Evolutionary conservation across 2,888 invertebrate genomes (phyloP).

Genomic region (Perdita meconis): DNA sequence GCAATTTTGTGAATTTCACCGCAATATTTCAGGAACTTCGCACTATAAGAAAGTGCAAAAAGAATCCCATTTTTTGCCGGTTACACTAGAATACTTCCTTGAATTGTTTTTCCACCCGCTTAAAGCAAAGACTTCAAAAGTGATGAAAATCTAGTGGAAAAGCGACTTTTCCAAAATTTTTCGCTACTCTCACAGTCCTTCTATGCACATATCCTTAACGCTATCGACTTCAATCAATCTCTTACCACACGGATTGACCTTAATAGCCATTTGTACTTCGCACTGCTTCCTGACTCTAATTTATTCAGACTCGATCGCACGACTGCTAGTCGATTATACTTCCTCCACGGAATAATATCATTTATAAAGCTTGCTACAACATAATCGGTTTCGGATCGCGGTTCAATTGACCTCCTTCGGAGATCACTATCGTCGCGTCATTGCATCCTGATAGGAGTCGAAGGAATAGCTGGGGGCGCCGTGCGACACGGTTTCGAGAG

Average conservation of each 20-base stretch:
- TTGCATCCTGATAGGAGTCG: constrained; percentile 42
- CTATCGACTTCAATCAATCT: too few relatives aligned
- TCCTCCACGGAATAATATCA: neutral
- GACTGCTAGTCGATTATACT: neutral
- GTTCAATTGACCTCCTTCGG: constrained; percentile 22
- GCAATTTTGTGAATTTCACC: too few relatives aligned
- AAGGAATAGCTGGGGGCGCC: constrained; percentile 55
- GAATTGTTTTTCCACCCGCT: too few relatives aligned
- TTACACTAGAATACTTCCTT: too few relatives aligned
- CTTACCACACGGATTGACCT: neutral
- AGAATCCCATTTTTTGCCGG: too few relatives aligned
- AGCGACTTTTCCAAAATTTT: too few relatives aligned
- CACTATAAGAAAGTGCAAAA: too few relatives aligned
- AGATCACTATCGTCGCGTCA: constrained; percentile 17
- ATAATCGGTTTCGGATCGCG: constrained; percentile 14
- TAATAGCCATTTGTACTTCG: neutral
- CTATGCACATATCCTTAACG: too few relatives aligned
- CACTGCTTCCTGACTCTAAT: neutral
- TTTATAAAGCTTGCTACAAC: constrained; percentile 2
- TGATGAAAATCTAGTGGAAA: too few relatives aligned
- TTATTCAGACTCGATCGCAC: neutral
- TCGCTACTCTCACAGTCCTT: too few relatives aligned
- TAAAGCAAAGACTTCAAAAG: too few relatives aligned
- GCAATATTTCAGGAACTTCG: too few relatives aligned
- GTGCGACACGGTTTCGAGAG: constrained; percentile 53